Conservation (phyloP, 1,140 invertebrate genomes). For the Catajapyx aquilonaris region DNA sequence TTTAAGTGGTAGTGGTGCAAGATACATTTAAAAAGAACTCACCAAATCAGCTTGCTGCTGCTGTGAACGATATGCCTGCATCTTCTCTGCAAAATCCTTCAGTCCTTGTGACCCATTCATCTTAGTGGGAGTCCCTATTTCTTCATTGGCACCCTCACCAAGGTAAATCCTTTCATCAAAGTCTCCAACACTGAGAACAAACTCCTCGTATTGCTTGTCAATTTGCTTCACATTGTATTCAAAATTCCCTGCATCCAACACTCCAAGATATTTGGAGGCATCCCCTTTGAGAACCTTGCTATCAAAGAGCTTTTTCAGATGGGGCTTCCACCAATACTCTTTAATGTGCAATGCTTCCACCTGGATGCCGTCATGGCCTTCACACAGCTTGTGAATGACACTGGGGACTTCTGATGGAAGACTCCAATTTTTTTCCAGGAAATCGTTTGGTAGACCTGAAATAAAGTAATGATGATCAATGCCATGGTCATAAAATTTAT, state of each 20-base stretch:
- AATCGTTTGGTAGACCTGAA: constrained; percentile 48
- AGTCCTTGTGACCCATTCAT: constrained; percentile 14
- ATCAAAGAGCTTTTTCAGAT: constrained; percentile 58
- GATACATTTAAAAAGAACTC: no score
- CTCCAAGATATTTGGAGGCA: constrained; percentile 34
- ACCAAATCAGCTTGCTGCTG: constrained; percentile 21
- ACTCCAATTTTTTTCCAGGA: constrained; percentile 39
- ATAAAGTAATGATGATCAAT: no score
- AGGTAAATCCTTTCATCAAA: constrained; percentile 79
- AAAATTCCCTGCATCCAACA: constrained; percentile 48
- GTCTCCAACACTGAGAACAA: constrained; percentile 75
- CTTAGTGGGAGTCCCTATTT: constrained; percentile 43
- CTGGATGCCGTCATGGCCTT: constrained; percentile 51
- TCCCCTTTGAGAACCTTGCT: constrained; percentile 44
- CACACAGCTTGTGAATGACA: constrained; percentile 64
- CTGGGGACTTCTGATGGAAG: constrained; percentile 45
- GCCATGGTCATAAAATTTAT: no score
- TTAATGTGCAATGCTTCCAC: constrained; percentile 79
- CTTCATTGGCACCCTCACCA: constrained; percentile 40
- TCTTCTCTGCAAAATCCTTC: constrained; percentile 27
- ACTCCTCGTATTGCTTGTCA: constrained; percentile 74
- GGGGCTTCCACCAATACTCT: constrained; percentile 63
- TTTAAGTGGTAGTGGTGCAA: no score
- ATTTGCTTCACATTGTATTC: constrained; percentile 63
- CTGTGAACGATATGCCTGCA: constrained; percentile 21